Evolutionary conservation across 2,113 vertebrate species (phyloP).

Genomic region (Oenanthe melanoleuca): DNA sequence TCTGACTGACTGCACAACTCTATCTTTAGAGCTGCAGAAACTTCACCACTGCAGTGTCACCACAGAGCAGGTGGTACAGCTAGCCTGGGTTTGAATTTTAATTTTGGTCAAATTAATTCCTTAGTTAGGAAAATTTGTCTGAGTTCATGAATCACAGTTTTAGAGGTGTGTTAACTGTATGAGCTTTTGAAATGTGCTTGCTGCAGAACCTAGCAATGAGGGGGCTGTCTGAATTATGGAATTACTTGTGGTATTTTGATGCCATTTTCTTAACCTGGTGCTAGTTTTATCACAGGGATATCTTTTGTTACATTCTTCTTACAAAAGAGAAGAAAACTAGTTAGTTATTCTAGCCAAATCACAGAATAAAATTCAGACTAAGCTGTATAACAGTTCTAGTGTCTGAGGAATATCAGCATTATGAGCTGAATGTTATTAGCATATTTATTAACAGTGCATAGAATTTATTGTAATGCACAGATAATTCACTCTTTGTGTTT

Average conservation of each 20-base stretch:
- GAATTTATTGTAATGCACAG: conserved; percentile 12
- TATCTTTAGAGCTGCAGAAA: conserved; percentile 7
- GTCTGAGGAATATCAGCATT: conserved; percentile 38
- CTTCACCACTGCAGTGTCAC: not conserved
- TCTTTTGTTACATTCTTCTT: conserved; percentile 11
- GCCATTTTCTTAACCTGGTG: conserved; percentile 29
- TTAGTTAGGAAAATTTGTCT: not conserved
- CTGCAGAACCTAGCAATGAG: not conserved
- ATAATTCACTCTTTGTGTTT: not conserved
- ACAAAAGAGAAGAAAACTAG: conserved; percentile 19
- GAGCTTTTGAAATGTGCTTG: not conserved
- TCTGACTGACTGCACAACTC: not conserved
- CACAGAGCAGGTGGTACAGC: not conserved
- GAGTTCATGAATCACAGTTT: not conserved
- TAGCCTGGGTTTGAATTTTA: not conserved
- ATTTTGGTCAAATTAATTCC: not conserved
- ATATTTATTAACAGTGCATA: conserved; percentile 10
- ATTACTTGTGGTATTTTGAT: conserved; percentile 1
- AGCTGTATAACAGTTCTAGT: conserved; percentile 3
- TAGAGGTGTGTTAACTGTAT: not conserved
- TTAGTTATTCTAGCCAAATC: conserved; percentile 43
- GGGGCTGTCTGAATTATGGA: not conserved
- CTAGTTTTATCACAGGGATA: conserved; percentile 22
- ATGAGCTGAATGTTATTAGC: conserved; percentile 16
- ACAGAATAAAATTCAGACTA: conserved; percentile 20